Conservation (phyloP, 2,797 vertebrate genomes). For the Chloroceryle amazona region DNA sequence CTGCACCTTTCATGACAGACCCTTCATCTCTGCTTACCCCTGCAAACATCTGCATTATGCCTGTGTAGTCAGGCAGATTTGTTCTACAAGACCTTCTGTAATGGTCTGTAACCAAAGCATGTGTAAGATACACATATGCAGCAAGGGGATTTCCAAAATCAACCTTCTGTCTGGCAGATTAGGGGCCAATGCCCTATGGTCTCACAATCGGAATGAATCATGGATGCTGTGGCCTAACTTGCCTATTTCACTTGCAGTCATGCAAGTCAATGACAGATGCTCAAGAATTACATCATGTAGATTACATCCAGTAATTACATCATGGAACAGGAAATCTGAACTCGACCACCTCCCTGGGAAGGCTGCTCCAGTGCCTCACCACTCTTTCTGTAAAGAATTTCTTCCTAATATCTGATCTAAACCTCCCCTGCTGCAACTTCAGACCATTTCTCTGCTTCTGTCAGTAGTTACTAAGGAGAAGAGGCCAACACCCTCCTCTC, state of each 20-base stretch:
- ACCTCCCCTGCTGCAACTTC: no score
- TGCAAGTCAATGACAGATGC: neutral
- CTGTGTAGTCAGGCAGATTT: neutral
- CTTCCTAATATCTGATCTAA: no score
- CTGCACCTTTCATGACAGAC: neutral
- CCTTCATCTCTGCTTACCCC: neutral
- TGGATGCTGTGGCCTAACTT: neutral
- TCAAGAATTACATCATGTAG: neutral
- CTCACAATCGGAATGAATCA: neutral
- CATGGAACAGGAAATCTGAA: neutral
- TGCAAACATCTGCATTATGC: neutral
- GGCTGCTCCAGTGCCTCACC: no score
- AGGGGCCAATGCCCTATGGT: neutral
- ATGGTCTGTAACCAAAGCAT: neutral
- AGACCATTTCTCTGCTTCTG: no score
- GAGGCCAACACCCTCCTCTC: no score
- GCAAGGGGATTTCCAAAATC: neutral
- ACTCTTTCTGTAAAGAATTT: no score
- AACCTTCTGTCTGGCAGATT: neutral
- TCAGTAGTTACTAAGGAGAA: no score
- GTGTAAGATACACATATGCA: neutral
- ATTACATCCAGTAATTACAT: neutral
- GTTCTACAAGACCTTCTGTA: neutral
- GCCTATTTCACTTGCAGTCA: neutral
- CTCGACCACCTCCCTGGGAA: no score